Evolutionary conservation across 2,113 vertebrate genomes (phyloP).

Genomic region (Puntigrus tetrazona): DNA sequence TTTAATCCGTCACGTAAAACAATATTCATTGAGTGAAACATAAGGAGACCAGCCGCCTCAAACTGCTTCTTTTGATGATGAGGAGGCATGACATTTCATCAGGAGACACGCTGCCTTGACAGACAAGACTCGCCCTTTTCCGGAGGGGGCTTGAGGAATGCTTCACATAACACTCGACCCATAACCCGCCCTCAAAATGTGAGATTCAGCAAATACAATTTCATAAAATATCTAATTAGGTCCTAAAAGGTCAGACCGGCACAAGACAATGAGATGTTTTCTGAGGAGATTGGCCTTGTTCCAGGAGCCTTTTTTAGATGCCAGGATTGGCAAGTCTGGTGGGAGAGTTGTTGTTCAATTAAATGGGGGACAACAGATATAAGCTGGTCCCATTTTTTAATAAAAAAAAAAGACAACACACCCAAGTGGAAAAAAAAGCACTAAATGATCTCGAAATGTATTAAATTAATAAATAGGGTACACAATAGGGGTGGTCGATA

Average conservation of each 20-base stretch:
- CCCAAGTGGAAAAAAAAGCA: no score
- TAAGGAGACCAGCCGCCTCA: not conserved
- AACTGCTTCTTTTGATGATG: slow-evolving; percentile 16
- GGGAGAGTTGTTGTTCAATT: no score
- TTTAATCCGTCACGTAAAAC: not conserved
- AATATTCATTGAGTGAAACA: slow-evolving; percentile 1
- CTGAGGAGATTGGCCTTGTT: slow-evolving; percentile 17
- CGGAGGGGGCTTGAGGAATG: slow-evolving; percentile 34
- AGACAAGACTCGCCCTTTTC: slow-evolving; percentile 42
- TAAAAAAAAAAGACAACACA: no score
- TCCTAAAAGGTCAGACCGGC: slow-evolving; percentile 51
- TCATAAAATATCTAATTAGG: slow-evolving; percentile 51
- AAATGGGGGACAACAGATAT: no score
- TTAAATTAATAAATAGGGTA: no score
- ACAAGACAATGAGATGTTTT: slow-evolving; percentile 48
- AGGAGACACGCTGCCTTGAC: slow-evolving; percentile 27
- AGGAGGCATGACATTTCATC: slow-evolving; percentile 49
- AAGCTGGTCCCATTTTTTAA: no score
- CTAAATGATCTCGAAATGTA: no score
- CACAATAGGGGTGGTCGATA: no score
- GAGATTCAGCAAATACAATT: slow-evolving; percentile 51
- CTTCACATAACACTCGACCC: not conserved
- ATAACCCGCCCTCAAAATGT: slow-evolving; percentile 15
- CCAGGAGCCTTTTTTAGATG: slow-evolving; percentile 22
- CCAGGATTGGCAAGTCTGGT: slow-evolving; percentile 37